These are phyloP conservation scores for Microplitis demolitor DNA, from an alignment of 1,140 invertebrate species.

Conservation along the genomic window DNA sequence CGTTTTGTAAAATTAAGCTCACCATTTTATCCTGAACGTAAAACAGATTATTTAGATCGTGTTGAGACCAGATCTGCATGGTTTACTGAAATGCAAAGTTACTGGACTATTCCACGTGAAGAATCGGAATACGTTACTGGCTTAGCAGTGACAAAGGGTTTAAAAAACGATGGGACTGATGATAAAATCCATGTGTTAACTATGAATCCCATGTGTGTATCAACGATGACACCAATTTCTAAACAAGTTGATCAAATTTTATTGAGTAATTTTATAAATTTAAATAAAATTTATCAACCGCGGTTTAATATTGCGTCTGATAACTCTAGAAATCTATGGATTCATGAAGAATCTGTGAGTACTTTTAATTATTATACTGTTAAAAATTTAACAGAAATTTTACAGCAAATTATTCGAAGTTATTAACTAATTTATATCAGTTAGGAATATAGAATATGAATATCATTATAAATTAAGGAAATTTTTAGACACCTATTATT, in stretches of 20 bases:
- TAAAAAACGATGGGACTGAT: constrained; percentile 38
- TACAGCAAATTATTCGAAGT: too few species aligned
- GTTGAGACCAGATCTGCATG: constrained; percentile 61
- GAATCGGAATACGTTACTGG: constrained; percentile 62
- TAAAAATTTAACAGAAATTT: too few species aligned
- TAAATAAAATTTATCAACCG: constrained; percentile 35
- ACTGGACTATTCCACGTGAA: constrained; percentile 64
- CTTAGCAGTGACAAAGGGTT: constrained; percentile 59
- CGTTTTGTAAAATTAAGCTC: constrained; percentile 49
- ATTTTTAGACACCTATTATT: too few species aligned
- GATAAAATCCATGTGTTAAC: constrained; percentile 63
- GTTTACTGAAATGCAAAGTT: constrained; percentile 66
- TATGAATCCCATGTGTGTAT: constrained; percentile 63
- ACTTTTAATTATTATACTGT: too few species aligned
- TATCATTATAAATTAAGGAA: too few species aligned
- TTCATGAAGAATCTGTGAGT: constrained; percentile 20
- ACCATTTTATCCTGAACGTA: constrained; percentile 31
- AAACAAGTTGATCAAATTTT: constrained; percentile 47
- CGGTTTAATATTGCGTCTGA: constrained; percentile 43
- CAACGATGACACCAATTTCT: constrained; percentile 52
- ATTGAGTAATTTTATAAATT: constrained; percentile 42
- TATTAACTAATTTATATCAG: too few species aligned
- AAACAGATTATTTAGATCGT: constrained; percentile 52
- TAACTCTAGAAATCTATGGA: constrained; percentile 21
- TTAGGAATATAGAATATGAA: too few species aligned